Percentiles rank a stretch among this genome's conserved stretches.
Evolutionary conservation across 2,797 vertebrate species (phyloP).

Genomic region (Xenopus petersii): DNA sequence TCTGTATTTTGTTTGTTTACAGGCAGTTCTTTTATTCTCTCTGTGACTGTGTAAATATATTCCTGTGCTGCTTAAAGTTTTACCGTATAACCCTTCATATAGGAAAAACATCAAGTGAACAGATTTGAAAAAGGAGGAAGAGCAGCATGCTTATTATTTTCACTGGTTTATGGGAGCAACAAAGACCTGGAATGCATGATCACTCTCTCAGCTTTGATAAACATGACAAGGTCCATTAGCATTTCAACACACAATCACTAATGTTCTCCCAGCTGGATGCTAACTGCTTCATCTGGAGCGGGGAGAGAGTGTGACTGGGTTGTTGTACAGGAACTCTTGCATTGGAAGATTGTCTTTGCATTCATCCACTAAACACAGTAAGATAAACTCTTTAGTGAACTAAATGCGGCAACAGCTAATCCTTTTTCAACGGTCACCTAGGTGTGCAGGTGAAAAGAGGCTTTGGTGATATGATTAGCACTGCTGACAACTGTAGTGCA

Average conservation of each 20-base stretch:
- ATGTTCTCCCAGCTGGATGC: neutral
- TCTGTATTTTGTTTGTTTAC: no score
- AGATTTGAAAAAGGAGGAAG: neutral
- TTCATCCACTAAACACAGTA: slow-evolving; percentile 31
- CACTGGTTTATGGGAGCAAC: slow-evolving; percentile 29
- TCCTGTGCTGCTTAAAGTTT: no score
- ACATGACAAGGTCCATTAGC: neutral
- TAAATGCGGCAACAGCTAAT: slow-evolving; percentile 65
- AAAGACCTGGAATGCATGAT: slow-evolving; percentile 28
- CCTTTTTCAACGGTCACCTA: slow-evolving; percentile 58
- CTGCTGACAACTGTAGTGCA: slow-evolving; percentile 42
- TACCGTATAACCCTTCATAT: no score
- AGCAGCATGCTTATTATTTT: slow-evolving; percentile 21
- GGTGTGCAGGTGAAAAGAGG: slow-evolving; percentile 53
- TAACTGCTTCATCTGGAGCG: neutral
- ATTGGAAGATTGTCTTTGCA: slow-evolving; percentile 10
- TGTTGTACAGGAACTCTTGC: slow-evolving; percentile 9
- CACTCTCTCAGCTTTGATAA: slow-evolving; percentile 33
- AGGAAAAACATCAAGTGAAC: no score
- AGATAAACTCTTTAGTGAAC: slow-evolving; percentile 64
- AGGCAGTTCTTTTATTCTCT: no score
- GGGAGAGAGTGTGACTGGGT: neutral
- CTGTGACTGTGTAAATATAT: no score
- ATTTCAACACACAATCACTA: neutral
- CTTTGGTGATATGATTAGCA: slow-evolving; percentile 57